Conservation (phyloP, 2,888 invertebrate species). For the Nemapogon koenigi region DNA sequence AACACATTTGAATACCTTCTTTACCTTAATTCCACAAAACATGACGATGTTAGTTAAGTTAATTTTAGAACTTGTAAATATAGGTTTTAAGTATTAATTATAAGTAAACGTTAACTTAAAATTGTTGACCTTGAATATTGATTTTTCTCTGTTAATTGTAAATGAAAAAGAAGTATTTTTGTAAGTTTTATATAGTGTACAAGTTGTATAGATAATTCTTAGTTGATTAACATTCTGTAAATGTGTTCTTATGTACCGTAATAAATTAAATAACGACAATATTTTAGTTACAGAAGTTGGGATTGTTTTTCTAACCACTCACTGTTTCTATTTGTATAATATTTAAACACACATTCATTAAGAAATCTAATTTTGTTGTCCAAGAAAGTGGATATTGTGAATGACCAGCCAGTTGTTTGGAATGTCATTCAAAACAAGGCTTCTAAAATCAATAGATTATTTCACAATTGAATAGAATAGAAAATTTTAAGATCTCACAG, state of each 20-base stretch:
- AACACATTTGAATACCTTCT: too few relatives aligned
- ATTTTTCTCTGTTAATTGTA: conserved; percentile 58
- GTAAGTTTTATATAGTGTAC: conserved; percentile 63
- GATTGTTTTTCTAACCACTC: conserved; percentile 50
- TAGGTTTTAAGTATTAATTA: conserved; percentile 35
- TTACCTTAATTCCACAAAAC: conserved; percentile 19
- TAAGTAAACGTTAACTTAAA: conserved; percentile 53
- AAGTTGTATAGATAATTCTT: conserved; percentile 63
- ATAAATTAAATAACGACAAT: conserved; percentile 67
- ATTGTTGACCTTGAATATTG: conserved; percentile 59
- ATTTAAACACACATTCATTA: too few relatives aligned
- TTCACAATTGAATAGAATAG: too few relatives aligned
- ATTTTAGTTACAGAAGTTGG: conserved; percentile 58
- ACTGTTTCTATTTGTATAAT: too few relatives aligned
- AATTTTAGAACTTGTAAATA: conserved; percentile 40
- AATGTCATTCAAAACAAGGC: too few relatives aligned
- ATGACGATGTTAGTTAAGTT: conserved; percentile 37
- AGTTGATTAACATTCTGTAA: conserved; percentile 65
- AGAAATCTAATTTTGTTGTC: too few relatives aligned
- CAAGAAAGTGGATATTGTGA: too few relatives aligned
- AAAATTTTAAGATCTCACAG: too few relatives aligned
- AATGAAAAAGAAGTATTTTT: conserved; percentile 49
- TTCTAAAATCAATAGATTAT: too few relatives aligned
- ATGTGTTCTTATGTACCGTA: conserved; percentile 66
- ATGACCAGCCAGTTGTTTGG: too few relatives aligned